Percentiles rank a stretch among this genome's conserved stretches.
phyloP scores from a whole-genome alignment of 2,113 vertebrate genomes.

The Leucosticte australis region DNA sequence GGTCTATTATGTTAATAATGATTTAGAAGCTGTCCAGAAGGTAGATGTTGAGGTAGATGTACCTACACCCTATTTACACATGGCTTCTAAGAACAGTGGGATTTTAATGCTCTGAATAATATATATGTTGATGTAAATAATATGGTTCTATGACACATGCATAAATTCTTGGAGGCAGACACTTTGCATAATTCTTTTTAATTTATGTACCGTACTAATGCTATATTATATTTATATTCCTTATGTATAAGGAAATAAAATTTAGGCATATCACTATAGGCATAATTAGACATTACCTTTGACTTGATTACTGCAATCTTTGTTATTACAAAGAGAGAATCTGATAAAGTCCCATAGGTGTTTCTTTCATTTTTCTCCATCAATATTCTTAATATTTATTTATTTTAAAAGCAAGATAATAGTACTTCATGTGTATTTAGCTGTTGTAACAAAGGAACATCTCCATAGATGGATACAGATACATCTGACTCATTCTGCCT shows the following conservation, averaged over 20 bases:
- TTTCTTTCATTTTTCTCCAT: not conserved
- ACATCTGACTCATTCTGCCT: not conserved
- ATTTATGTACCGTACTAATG: not conserved
- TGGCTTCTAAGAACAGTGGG: not conserved
- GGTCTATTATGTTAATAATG: not conserved
- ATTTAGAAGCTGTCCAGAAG: not conserved
- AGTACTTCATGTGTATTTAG: not conserved
- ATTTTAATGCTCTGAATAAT: not conserved
- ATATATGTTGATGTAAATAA: not conserved
- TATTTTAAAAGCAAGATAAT: not conserved
- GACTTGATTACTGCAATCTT: not conserved
- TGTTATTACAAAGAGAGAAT: not conserved
- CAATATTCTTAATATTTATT: not conserved
- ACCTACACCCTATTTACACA: rapidly evolving
- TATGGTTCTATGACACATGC: not conserved
- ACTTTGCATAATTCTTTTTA: not conserved
- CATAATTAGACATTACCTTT: not conserved
- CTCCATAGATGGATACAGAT: not conserved
- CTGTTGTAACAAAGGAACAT: not conserved
- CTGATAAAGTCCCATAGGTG: not conserved
- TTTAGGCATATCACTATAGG: not conserved
- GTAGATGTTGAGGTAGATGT: not conserved
- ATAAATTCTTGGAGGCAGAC: not conserved
- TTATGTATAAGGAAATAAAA: not conserved
- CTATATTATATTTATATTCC: not conserved